Evolutionary conservation across 2,888 invertebrate genomes (phyloP).

Genomic region (Venustoraphidia nigricollis): DNA sequence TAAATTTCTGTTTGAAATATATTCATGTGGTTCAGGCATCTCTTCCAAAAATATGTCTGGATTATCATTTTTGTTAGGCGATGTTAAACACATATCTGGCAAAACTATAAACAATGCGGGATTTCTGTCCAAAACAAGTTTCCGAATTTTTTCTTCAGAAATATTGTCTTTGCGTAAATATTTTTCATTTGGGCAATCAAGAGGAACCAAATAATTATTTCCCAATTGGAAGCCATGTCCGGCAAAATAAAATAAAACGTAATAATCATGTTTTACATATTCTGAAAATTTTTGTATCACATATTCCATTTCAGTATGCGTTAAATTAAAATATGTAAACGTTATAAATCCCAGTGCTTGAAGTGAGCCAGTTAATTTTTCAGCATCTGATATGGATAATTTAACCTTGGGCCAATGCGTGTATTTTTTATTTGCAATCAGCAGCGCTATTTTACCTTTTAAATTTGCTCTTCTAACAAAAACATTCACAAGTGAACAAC

Average conservation of each 20-base stretch:
- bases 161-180: conserved; percentile 28
- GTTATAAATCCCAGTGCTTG: conserved; percentile 16
- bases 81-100: conserved; percentile 38
- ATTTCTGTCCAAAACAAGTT: conserved; percentile 27
- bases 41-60: conserved; percentile 14
- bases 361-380: conserved; percentile 14
- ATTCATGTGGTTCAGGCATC: conserved; percentile 25
- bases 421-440: conserved; percentile 18
- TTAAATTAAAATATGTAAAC: conserved; percentile 17
- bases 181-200: conserved; percentile 30
- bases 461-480: not conserved
- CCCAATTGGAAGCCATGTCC: conserved; percentile 39
- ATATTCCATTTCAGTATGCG: conserved; percentile 15
- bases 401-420: conserved; percentile 10
- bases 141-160: conserved; percentile 32
- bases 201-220: conserved; percentile 33
- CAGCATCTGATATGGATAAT: conserved; percentile 17
- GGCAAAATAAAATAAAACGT: conserved; percentile 37
- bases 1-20: conserved; percentile 28
- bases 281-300: conserved; percentile 15
- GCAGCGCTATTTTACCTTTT: conserved; percentile 17
- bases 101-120: conserved; percentile 33
- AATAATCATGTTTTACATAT: conserved; percentile 16
- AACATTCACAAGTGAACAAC: not conserved
- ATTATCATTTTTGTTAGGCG: conserved; percentile 29